These are phyloP conservation scores for Arizona elegans DNA, from an alignment of 2,113 vertebrate genomes.

Conservation along the genomic window DNA sequence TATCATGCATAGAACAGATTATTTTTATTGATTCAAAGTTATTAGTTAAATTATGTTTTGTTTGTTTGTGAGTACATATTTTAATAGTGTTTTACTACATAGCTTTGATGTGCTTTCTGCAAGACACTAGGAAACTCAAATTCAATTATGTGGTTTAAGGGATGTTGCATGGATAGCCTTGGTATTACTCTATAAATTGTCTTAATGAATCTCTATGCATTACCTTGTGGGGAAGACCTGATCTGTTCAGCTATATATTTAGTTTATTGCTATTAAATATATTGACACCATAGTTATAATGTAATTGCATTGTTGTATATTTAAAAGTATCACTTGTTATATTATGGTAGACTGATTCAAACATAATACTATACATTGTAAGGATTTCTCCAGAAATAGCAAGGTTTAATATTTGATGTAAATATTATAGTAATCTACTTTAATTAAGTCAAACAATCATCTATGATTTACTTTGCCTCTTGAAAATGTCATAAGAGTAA, in stretches of 20 bases:
- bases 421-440: background rate
- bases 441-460: background rate
- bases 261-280: background rate
- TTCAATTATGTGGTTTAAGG: background rate
- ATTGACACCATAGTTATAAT: background rate
- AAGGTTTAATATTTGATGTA: background rate
- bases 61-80: background rate
- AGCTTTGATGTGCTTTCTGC: background rate
- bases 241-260: background rate
- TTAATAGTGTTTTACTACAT: background rate
- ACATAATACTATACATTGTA: background rate
- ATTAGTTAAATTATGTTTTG: background rate
- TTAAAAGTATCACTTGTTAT: background rate
- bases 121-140: background rate
- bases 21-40: background rate
- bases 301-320: background rate
- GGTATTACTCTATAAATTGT: background rate
- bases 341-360: background rate
- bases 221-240: background rate
- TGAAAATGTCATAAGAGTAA: slow-evolving; percentile 26
- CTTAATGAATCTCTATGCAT: background rate
- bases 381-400: background rate
- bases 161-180: background rate
- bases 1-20: background rate
- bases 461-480: background rate